Base-by-base conservation (phyloP, 2,888 invertebrate species). In the Lucinisca nassula region DNA sequence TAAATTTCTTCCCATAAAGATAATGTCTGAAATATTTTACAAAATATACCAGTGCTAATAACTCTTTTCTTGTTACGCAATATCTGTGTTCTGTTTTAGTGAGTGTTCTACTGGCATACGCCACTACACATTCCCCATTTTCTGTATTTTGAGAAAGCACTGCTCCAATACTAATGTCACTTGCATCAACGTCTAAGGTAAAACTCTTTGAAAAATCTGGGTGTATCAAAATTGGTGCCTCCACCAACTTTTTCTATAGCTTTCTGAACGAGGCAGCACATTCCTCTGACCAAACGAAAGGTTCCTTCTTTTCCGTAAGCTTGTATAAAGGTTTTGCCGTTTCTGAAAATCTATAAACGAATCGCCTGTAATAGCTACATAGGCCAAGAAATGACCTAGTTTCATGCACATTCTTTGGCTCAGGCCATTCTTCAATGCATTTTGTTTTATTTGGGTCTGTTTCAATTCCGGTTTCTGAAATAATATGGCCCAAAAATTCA, bases 21-120 rank as follows among this genome's bases (percentile, higher is more conserved):
- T 91, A 92, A 51, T 83, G 75, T 6, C 83, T 82, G 49, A 85
- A 92, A n/a, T 87, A 61, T 35, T 79, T 79, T 0, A 79, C 70
- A 35, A 37, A n/a, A n/a, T 38, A 10, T 8, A 67, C 38, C 1
- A 79, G 27, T 17, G 67, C 70, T 21, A 79, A 27, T 0, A 91
- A 37, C 58, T 87, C 92, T 32, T 77, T 79, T 30, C 89, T 30
- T 14, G 92, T 85, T 0, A 75, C 77, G 82, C 75, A 79, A n/a
- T 79, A 79, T 30, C 73, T 61, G 14, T 51, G 32, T 30, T 79
- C 79, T 32, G 61, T 1, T 40, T 38, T 78, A 21, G 61, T 27
- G 24, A 78, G 58, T 8, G 58, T 58, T 21, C 58, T n/a, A 38
- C 38, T 38, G 21, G 55, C 55, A 67, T 67, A 61, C 10, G 61